These are phyloP conservation scores for Achlya flavicornis DNA, from an alignment of 2,888 invertebrate species.

Conservation along the genomic window DNA sequence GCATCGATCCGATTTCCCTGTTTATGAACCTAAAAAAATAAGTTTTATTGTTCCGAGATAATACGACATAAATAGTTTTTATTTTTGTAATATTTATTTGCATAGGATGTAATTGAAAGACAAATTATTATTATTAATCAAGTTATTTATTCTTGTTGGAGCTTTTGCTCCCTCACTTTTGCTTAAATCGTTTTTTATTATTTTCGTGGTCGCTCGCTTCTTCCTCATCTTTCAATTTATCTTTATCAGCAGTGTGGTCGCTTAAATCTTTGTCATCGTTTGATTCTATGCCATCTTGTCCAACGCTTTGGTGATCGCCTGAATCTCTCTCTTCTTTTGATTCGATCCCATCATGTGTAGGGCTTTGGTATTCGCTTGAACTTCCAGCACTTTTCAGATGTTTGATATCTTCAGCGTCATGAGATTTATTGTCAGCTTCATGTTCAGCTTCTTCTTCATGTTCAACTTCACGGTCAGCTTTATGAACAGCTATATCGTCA, in stretches of 20 bases:
- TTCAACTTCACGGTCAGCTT: not conserved
- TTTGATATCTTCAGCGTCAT: too few relatives aligned
- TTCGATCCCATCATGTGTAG: too few relatives aligned
- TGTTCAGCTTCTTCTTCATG: not conserved
- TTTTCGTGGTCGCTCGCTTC: slow-evolving; percentile 42
- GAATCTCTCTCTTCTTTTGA: not conserved
- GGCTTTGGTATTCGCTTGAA: too few relatives aligned
- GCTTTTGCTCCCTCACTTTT: not conserved
- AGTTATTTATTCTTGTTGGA: not conserved
- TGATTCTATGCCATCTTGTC: not conserved
- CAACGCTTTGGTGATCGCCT: not conserved
- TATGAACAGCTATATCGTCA: not conserved
- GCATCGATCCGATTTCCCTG: slow-evolving; percentile 17
- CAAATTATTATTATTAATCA: not conserved
- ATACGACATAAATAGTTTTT: not conserved
- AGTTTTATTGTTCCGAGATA: too few relatives aligned
- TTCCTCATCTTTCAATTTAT: slow-evolving; percentile 19
- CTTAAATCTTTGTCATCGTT: not conserved
- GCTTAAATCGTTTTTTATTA: slow-evolving; percentile 13
- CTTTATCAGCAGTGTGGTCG: too few relatives aligned
- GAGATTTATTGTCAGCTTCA: too few relatives aligned
- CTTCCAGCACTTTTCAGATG: too few relatives aligned
- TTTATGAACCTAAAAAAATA: slow-evolving; percentile 8
- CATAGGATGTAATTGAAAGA: not conserved
- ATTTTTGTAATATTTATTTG: too few relatives aligned